phyloP scores from a whole-genome alignment of 2,113 vertebrate species.

The Garra rufa region DNA sequence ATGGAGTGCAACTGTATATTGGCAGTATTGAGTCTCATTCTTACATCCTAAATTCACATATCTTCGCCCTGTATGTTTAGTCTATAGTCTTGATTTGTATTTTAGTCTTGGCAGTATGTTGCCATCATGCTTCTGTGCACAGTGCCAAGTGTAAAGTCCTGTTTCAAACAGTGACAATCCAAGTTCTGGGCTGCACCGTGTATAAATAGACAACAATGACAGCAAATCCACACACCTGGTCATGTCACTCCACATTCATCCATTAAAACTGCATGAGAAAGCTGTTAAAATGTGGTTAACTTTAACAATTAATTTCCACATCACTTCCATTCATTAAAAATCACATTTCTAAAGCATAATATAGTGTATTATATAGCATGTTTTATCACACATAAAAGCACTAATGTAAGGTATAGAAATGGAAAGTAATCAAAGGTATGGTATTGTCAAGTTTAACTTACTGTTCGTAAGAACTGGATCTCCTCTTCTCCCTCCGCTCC shows the following conservation, averaged over 20 bases:
- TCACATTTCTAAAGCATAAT: neutral
- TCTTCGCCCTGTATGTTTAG: neutral
- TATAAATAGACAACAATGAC: conserved; percentile 81
- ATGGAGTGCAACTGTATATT: neutral
- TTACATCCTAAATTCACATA: neutral
- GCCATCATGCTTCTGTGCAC: neutral
- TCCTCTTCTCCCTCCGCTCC: conserved; percentile 90
- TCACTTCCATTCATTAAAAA: neutral
- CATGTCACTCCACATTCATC: conserved; percentile 64
- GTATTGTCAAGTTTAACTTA: conserved; percentile 68
- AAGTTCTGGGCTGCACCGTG: conserved; percentile 2
- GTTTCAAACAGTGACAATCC: conserved; percentile 60
- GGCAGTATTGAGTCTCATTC: neutral
- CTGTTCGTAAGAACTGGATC: conserved; percentile 90
- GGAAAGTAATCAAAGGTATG: neutral
- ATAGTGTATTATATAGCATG: neutral
- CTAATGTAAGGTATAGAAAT: neutral
- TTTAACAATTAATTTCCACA: conserved; percentile 13
- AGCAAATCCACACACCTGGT: conserved; percentile 70
- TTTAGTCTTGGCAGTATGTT: neutral
- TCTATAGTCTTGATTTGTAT: neutral
- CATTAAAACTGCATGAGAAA: neutral
- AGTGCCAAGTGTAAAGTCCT: conserved; percentile 52
- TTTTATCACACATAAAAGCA: too few species aligned
- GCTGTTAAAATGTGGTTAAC: neutral